Conservation (phyloP, 2,113 vertebrate genomes). For the Engraulis encrasicolus region DNA sequence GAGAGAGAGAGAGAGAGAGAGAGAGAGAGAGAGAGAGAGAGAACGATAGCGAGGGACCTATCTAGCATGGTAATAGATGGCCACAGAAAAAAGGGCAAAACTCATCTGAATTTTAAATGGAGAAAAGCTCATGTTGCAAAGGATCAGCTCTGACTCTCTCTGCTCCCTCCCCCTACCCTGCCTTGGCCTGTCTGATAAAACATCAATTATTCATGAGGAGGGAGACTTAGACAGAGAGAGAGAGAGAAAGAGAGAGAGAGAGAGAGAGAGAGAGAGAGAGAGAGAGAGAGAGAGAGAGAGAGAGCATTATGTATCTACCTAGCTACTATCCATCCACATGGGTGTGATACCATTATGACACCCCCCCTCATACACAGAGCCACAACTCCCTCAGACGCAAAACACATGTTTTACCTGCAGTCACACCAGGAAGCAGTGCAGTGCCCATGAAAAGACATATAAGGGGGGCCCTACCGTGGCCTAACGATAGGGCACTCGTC, state of each 20-base stretch:
- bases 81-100: not conserved
- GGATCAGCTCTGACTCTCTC: constrained; percentile 34
- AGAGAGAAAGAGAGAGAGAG: not conserved
- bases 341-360: not conserved
- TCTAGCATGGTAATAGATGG: constrained; percentile 21
- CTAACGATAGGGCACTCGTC: too few species aligned
- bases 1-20: too few species aligned
- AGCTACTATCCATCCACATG: not conserved
- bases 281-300: not conserved
- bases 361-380: not conserved
- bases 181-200: constrained; percentile 42
- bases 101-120: constrained; percentile 55
- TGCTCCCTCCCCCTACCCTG: too few species aligned
- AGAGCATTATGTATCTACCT: not conserved
- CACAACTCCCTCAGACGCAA: not conserved
- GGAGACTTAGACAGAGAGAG: constrained; percentile 14
- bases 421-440: not conserved
- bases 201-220: constrained; percentile 51
- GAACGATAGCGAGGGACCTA: not conserved
- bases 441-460: too few species aligned
- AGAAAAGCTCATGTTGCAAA: constrained; percentile 44
- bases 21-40: not conserved
- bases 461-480: too few species aligned
- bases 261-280: not conserved
- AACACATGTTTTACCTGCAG: not conserved